A percentile compares a stretch with the other conserved stretches of the same genome.
Evolutionary conservation across 2,888 invertebrate species (phyloP).

Genomic region (Glaucopsyche alexis): DNA sequence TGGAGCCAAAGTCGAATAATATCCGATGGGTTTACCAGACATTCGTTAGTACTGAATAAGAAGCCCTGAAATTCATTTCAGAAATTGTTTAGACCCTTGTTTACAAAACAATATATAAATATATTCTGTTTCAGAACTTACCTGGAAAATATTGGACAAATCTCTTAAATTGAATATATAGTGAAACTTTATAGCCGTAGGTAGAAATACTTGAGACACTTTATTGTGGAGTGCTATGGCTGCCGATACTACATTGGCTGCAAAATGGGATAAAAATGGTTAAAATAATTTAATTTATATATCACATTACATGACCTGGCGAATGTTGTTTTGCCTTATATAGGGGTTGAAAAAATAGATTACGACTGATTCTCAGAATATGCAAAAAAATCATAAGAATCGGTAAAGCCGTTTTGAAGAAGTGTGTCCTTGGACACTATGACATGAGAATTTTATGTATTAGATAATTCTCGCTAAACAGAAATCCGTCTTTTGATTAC

Average conservation of each 20-base stretch:
- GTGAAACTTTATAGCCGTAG: slow-evolving; percentile 97
- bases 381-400: too few species aligned
- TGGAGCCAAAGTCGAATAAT: slow-evolving; percentile 95
- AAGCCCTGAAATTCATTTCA: slow-evolving; percentile 83
- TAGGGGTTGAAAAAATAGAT: too few species aligned
- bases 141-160: slow-evolving; percentile 96
- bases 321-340: too few species aligned
- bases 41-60: slow-evolving; percentile 93
- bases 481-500: too few species aligned
- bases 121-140: slow-evolving; percentile 45
- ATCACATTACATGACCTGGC: too few species aligned
- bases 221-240: slow-evolving; percentile 93
- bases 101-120: too few species aligned
- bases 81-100: too few species aligned
- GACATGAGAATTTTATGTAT: too few species aligned
- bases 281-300: not conserved
- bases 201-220: slow-evolving; percentile 92
- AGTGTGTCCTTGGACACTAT: too few species aligned
- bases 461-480: too few species aligned
- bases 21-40: slow-evolving; percentile 88
- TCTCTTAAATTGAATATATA: slow-evolving; percentile 97
- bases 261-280: slow-evolving; percentile 37
- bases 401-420: too few species aligned
- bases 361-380: too few species aligned
- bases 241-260: slow-evolving; percentile 87